Evolutionary conservation across 2,888 invertebrate genomes (phyloP), one percentile per base, ranked within the genome.

Genomic region (Tubulanus polymorphus): DNA sequence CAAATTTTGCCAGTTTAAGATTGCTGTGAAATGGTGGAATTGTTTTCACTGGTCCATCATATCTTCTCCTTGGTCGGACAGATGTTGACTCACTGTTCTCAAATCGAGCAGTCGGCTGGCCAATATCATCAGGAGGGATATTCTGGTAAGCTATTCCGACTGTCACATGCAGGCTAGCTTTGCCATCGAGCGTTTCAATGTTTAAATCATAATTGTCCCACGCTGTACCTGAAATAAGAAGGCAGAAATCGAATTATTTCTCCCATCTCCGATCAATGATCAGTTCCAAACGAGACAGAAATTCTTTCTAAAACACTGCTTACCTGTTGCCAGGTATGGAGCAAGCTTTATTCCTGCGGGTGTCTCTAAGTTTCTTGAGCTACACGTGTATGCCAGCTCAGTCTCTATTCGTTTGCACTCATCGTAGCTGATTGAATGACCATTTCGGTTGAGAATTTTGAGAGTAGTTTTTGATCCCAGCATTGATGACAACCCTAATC

Each of bases 131-230:
- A n/a, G n/a, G n/a, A n/a, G n/a, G n/a, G n/a, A n/a, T n/a, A n/a
- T 53, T 53, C 28, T 53, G 53, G 47, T 53, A 53, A 26, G 47
- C 46, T 10, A 30, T 48, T 15, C 53, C 53, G 15, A 53, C 53
- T 8, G 48, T 53, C 12, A 48, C 53, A 48, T 48, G 53, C n/a
- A 53, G 48, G n/a, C 30, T 53, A 35, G 28, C 53, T 48, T 48
- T 53, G 5, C 53, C 53, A 30, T 53, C 53, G 15, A 53, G n/a
- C 6, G 53, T 53, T 10, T 53, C 53, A 29, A 53, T 53, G 48
- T 56, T 56, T 1, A 56, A 52, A 35, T 56, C 56, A 47, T 56
- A 56, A 26, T 56, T 56, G 25, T 56, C 56, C 55, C 56, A 56
- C 15, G 52, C n/a, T n/a, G n/a, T n/a, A n/a, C n/a, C n/a, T n/a